A percentile compares a stretch with the other conserved stretches of the same genome.
Conservation (phyloP, 2,797 vertebrate genomes). For the Spea hammondii region DNA sequence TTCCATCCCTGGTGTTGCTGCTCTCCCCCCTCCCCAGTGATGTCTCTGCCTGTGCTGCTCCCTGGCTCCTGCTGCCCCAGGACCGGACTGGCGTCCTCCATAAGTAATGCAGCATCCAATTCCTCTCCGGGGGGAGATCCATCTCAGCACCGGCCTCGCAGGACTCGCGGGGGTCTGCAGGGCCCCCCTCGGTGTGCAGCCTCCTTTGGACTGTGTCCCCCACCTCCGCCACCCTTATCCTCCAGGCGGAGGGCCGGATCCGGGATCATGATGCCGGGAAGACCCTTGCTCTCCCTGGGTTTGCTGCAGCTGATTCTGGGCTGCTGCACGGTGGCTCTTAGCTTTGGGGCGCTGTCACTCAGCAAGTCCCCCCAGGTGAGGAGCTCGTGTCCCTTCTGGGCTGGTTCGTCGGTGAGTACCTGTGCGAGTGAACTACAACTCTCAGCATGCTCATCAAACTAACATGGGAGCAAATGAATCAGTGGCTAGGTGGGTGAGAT, state of each 20-base stretch:
- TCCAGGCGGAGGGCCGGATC: conserved; percentile 53
- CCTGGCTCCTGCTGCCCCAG: conserved; percentile 77
- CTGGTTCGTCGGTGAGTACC: conserved; percentile 82
- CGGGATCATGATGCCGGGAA: conserved; percentile 64
- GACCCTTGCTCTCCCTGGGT: conserved; percentile 75
- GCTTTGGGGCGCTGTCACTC: conserved; percentile 76
- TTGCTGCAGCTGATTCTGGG: conserved; percentile 82
- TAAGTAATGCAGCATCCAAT: conserved; percentile 45
- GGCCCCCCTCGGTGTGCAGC: conserved; percentile 44
- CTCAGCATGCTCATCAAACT: too few relatives aligned
- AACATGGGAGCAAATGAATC: too few relatives aligned
- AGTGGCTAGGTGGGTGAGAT: too few relatives aligned
- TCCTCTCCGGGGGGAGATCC: conserved; percentile 46
- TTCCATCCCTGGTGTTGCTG: background rate
- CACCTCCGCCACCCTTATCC: conserved; percentile 57
- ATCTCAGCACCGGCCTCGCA: conserved; percentile 47
- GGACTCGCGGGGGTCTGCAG: conserved; percentile 42
- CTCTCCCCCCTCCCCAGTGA: conserved; percentile 39
- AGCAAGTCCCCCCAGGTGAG: conserved; percentile 73
- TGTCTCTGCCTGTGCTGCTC: conserved; percentile 76
- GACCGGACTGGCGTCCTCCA: conserved; percentile 58
- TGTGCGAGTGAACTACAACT: background rate
- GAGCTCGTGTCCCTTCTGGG: conserved; percentile 82
- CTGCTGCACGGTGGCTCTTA: conserved; percentile 78
- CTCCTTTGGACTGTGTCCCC: conserved; percentile 47